Evolutionary conservation across 2,113 vertebrate species (phyloP), one percentile per base, ranked within the genome.

Genomic region (Pyrgilauda ruficollis): DNA sequence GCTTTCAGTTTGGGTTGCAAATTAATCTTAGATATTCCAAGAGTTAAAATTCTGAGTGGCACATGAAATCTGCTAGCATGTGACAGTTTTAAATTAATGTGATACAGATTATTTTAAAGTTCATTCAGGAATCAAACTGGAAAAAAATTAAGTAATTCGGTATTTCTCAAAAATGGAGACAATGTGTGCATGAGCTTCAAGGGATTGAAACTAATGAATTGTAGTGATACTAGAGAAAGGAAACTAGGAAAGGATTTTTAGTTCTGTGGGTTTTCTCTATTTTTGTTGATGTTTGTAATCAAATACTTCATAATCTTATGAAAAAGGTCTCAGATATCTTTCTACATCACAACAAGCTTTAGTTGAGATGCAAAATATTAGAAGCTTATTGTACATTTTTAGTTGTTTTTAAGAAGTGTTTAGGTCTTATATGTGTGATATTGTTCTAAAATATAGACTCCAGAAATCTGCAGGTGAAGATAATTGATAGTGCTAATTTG

Each of bases 111-210:
- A 8, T 52, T 66, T 68, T 77, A 49, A 16, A 43, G 41, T 50
- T 78, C 23, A 56, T 75, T 59, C 31, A 64, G 31, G 8, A 78
- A 26, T 82, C 8, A 84, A 84, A 61, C 13, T 31, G 22, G 19
- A 3, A 1, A 30, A 68, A 15, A 31, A 8, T 3, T 1, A 58
- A 63, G 13, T 30, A 64, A 74, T 56, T 86, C 4, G 1, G 0
- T 62, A 9, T 52, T 62, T 94, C 33, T 72, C 21, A 47, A 31
- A 89, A 89, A 55, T 12, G 1, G 23, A 52, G 37, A 28, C 2
- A 56, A 26, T 31, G 4, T 15, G 9, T 27, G 26, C 28, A 26
- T 67, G 11, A 11, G 20, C 44, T 58, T 75, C 12, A 67, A 47
- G 18, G 44, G 43, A 41, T 9, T 77, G 31, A 81, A 92, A 50